These are phyloP conservation scores for Prosapia bicincta DNA, from an alignment of 2,888 invertebrate genomes.

Conservation along the genomic window DNA sequence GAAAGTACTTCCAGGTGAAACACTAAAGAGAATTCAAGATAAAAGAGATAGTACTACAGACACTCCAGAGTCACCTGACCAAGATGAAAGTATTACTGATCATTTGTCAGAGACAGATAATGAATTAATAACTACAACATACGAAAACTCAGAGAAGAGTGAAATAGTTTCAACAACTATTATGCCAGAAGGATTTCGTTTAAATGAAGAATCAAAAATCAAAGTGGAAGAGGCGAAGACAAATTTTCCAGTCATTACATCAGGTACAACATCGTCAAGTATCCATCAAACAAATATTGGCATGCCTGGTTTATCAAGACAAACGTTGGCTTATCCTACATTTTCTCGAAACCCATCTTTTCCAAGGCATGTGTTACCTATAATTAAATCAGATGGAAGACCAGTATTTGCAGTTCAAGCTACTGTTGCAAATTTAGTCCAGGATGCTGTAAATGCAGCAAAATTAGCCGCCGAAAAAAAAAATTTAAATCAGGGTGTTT, in stretches of 20 bases:
- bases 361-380: conserved; percentile 25
- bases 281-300: conserved; percentile 24
- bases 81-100: conserved; percentile 49
- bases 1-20: conserved; percentile 47
- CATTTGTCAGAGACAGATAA: conserved; percentile 42
- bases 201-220: conserved; percentile 32
- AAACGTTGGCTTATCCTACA: conserved; percentile 16
- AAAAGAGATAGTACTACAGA: conserved; percentile 45
- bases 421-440: conserved; percentile 37
- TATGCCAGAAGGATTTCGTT: conserved; percentile 12
- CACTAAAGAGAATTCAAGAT: conserved; percentile 42
- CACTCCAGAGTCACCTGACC: conserved; percentile 54
- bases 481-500: conserved; percentile 16
- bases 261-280: conserved; percentile 16
- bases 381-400: conserved; percentile 25
- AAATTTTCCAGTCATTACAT: conserved; percentile 29
- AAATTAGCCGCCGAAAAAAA: conserved; percentile 29
- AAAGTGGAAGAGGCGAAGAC: conserved; percentile 42
- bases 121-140: conserved; percentile 40
- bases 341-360: conserved; percentile 16
- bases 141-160: conserved; percentile 33
- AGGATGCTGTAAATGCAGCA: conserved; percentile 38
- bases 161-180: conserved; percentile 22
- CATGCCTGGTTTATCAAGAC: conserved; percentile 16
- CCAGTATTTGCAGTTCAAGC: conserved; percentile 34